These are phyloP conservation scores for Oscheius sp. DNA, from an alignment of 1,140 invertebrate species.

Conservation along the genomic window DNA sequence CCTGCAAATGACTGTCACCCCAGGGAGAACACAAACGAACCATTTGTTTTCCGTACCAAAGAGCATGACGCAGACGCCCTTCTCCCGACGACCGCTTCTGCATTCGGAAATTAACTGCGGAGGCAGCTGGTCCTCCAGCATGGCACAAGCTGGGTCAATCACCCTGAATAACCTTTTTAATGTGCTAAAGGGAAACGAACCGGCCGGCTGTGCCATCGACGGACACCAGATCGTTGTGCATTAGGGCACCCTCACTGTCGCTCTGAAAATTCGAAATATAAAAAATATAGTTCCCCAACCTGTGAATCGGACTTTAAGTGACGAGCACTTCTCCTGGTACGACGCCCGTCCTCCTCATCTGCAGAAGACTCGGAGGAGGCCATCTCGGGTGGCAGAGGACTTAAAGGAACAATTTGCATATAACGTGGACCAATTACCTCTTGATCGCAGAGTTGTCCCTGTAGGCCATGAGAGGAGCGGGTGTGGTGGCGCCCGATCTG, in stretches of 20 bases:
- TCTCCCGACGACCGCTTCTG: not conserved
- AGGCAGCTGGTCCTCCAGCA: not conserved
- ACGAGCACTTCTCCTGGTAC: not conserved
- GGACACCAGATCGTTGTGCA: not conserved
- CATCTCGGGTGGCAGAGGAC: not conserved
- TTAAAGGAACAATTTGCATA: not conserved
- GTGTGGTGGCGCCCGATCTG: no score
- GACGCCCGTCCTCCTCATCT: not conserved
- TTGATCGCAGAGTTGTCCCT: not conserved
- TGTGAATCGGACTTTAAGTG: no score
- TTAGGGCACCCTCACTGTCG: not conserved
- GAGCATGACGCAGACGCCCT: not conserved
- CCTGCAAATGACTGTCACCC: not conserved
- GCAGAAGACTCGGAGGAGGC: not conserved
- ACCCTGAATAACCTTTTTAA: not conserved
- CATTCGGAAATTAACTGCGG: not conserved
- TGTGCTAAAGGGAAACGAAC: not conserved
- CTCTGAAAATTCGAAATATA: not conserved
- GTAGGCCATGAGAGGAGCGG: not conserved
- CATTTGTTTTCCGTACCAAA: not conserved
- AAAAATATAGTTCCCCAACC: no score
- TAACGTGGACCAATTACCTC: not conserved
- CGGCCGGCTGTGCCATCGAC: not conserved
- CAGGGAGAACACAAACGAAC: not conserved
- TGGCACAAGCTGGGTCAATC: not conserved